Conservation (phyloP, 2,888 invertebrate species). For the Auanema sp. region DNA sequence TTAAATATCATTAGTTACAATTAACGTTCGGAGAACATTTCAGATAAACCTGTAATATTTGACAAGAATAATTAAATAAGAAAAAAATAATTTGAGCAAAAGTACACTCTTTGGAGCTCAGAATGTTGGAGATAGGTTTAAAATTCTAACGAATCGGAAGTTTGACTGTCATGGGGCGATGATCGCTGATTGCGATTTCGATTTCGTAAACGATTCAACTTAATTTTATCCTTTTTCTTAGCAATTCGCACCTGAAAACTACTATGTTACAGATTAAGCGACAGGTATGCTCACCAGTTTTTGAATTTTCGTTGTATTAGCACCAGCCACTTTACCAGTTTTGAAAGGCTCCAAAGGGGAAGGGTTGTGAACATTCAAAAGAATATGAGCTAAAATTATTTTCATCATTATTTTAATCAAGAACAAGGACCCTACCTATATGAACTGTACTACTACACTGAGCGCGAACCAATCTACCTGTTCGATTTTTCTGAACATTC, state of each 20-base stretch:
- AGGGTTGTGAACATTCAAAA: constrained; percentile 26
- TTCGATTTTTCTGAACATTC: constrained; percentile 19
- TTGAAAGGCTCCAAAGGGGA: constrained; percentile 20
- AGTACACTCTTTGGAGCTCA: too few relatives aligned
- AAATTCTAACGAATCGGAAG: background rate
- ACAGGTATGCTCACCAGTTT: constrained; percentile 14
- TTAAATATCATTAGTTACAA: too few relatives aligned
- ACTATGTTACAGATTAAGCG: background rate
- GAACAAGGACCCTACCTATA: constrained; percentile 12
- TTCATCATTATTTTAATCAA: background rate
- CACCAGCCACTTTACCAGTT: constrained; percentile 9
- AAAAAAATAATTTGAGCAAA: too few relatives aligned
- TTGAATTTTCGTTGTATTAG: constrained; percentile 10
- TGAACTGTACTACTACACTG: constrained; percentile 14
- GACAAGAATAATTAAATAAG: too few relatives aligned
- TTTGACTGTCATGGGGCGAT: background rate
- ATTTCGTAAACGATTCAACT: constrained; percentile 15
- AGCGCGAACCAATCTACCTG: constrained; percentile 15
- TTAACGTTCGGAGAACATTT: too few relatives aligned
- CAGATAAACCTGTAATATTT: too few relatives aligned
- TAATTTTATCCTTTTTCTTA: constrained; percentile 15
- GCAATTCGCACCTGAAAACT: constrained; percentile 18
- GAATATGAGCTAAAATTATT: constrained; percentile 24
- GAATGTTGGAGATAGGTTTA: too few relatives aligned
- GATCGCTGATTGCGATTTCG: constrained; percentile 8